phyloP scores from a whole-genome alignment of 23 tunicate species.

The Halocynthia roretzi region DNA sequence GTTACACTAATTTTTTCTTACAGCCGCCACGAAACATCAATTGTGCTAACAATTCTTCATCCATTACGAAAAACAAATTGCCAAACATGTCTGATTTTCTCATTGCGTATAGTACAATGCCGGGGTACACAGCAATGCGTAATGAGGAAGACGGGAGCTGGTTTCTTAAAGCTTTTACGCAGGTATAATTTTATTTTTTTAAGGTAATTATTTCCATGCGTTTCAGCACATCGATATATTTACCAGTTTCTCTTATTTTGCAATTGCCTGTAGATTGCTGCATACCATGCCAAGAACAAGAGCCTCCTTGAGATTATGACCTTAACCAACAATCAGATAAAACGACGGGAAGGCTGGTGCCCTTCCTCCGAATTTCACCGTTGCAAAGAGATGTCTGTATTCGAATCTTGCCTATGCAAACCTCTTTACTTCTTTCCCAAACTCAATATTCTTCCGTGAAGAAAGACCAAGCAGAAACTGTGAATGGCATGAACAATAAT shows the following conservation, averaged over 20 bases:
- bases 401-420: conserved; percentile 69
- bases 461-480: not conserved
- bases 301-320: conserved; percentile 84
- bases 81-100: conserved; percentile 59
- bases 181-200: conserved; percentile 28
- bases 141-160: conserved; percentile 86
- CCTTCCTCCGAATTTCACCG: conserved; percentile 70
- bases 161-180: conserved; percentile 85
- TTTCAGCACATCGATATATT: not conserved
- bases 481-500: not conserved
- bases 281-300: conserved; percentile 70
- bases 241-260: not conserved
- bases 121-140: conserved; percentile 91
- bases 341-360: conserved; percentile 61
- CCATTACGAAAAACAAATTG: conserved; percentile 35
- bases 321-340: conserved; percentile 65
- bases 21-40: not conserved
- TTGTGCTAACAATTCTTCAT: not conserved
- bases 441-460: not conserved
- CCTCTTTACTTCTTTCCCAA: conserved; percentile 91
- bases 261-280: conserved; percentile 36
- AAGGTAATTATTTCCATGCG: not conserved
- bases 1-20: not conserved
- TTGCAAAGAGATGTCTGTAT: conserved; percentile 96
- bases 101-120: conserved; percentile 81